Base-by-base conservation (phyloP, 2,888 invertebrate genomes). In the Pteria penguin region DNA sequence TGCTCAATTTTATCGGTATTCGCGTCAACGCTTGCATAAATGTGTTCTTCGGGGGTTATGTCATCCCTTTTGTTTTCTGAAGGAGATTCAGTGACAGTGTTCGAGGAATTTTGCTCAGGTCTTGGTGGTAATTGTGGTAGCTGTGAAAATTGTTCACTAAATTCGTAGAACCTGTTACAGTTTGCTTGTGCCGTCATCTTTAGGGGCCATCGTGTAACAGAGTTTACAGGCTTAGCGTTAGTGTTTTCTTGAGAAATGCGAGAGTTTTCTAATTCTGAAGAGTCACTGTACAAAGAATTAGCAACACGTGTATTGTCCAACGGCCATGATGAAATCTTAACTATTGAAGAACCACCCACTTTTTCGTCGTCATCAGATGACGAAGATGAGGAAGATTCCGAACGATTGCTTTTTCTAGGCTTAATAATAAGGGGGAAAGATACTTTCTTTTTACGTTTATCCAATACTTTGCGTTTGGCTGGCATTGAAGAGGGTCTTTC, bases 401-500 rank as follows among this genome's bases (percentile, higher is more conserved):
- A 18, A 18, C 24, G 18, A 26, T 60, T 63, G 27, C 24, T 32
- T 24, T 4, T 32, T 26, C 58, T 57, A 14, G n/a, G 54, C 5
- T 29, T 68, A 27, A 33, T 55, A 33, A 65, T 24, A 4, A 57
- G 29, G 11, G 66, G 57, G 29, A 70, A 61, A 26, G 70, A 70
- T 5, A 70, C 69, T 33, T 69, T 52, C 14, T 76, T 69, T 32
- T 72, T 70, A 33, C 78, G 76, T 58, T 80, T 76, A 31, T 72
- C 67, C 67, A 80, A 82, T 69, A 72, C 67, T 31, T 72, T 75
- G 32, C 76, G 69, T 22, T 68, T 70, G 32, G 81, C 78, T 4
- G 83, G 83, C 33, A 85, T 62, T 18, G 82, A 80, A 14, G 70
- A 57, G 2, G 85, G 85, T 70, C 85, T 70, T 31, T 79, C 85